A percentile compares a stretch with the other conserved stretches of the same genome.
phyloP scores from a whole-genome alignment of 2,113 vertebrate genomes.

The Eulacestoma nigropectus region DNA sequence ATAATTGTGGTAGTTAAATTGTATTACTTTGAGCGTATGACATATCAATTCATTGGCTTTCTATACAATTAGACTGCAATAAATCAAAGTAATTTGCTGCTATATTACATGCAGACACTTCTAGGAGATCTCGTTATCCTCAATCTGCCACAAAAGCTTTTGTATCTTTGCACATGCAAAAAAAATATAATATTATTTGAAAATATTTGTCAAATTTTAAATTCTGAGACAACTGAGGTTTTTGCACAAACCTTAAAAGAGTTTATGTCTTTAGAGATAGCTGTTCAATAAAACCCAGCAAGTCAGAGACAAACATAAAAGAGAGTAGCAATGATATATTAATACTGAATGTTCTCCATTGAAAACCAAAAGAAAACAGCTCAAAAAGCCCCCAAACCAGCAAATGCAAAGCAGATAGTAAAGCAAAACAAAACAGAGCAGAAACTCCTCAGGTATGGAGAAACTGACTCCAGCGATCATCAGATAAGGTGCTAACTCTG shows the following conservation, averaged over 20 bases:
- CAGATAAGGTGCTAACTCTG: neutral
- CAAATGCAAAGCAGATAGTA: neutral
- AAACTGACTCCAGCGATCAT: neutral
- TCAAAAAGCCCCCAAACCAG: neutral
- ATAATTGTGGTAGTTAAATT: constrained; percentile 25
- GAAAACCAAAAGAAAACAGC: neutral
- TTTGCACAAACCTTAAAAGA: neutral
- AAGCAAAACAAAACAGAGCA: neutral
- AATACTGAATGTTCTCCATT: neutral
- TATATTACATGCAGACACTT: neutral
- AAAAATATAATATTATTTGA: neutral
- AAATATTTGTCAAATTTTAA: neutral
- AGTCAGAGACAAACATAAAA: neutral
- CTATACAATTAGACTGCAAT: neutral
- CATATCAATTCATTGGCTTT: neutral
- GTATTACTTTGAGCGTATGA: neutral
- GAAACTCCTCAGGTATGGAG: neutral
- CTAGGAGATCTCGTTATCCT: neutral
- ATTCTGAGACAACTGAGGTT: neutral
- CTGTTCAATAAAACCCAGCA: neutral
- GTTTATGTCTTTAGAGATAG: neutral
- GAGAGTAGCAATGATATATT: neutral
- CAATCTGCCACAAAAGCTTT: neutral
- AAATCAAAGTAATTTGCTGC: constrained; percentile 43
- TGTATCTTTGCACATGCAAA: neutral